Conservation (phyloP, 1,140 invertebrate genomes). For the Cyclina sinensis region DNA sequence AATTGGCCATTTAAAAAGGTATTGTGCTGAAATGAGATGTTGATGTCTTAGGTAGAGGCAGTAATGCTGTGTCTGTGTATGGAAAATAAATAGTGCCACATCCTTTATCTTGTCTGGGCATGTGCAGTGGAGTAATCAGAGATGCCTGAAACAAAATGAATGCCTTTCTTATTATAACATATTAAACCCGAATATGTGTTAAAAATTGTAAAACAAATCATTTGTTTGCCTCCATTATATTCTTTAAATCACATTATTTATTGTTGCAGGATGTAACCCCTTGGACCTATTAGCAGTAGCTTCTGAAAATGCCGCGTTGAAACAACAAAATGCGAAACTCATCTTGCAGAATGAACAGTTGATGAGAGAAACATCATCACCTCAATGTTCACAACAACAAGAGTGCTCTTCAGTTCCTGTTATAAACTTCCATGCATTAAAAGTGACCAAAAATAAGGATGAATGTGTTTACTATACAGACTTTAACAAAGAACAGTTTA, state of each 20-base stretch:
- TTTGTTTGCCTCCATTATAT: neutral
- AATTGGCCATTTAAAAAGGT: no score
- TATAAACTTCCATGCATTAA: neutral
- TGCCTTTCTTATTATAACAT: neutral
- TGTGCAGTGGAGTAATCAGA: neutral
- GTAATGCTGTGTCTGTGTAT: slow-evolving; percentile 23
- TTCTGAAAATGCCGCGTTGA: slow-evolving; percentile 29
- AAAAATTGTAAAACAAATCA: neutral
- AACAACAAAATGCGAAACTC: slow-evolving; percentile 13
- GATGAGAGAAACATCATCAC: slow-evolving; percentile 19
- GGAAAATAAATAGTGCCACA: neutral
- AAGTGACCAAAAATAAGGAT: slow-evolving; percentile 18
- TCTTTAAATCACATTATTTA: neutral
- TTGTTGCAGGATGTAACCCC: slow-evolving; percentile 1
- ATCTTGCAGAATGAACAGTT: slow-evolving; percentile 30
- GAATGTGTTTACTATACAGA: slow-evolving; percentile 45
- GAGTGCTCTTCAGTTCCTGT: neutral
- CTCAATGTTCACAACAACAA: neutral
- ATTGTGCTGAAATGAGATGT: no score
- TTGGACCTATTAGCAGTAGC: slow-evolving; percentile 44
- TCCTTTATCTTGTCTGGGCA: neutral
- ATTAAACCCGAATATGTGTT: slow-evolving; percentile 1
- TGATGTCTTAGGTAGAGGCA: no score
- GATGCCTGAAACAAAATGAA: neutral
- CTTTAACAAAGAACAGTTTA: neutral